Evolutionary conservation across 2,797 vertebrate genomes (phyloP), one percentile per base, ranked within the genome.

Genomic region (Ctenopoma multispine): DNA sequence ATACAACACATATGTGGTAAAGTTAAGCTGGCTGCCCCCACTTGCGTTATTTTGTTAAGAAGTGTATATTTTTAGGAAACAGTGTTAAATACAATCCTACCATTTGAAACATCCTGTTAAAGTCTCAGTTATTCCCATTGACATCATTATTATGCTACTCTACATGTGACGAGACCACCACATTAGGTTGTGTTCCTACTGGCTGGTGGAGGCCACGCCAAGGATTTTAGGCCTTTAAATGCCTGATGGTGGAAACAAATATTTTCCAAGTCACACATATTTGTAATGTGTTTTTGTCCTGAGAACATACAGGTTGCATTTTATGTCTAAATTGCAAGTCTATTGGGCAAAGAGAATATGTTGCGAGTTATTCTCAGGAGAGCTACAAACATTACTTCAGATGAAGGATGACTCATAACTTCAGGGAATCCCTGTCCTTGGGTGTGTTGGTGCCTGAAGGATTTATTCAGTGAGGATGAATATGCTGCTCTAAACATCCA

Each of bases 381-480:
- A 77, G 51, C 63, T 51, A 41, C 68, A 83, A 79, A 69, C 69
- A 67, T 61, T 31, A 41, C 64, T 84, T 72, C 61, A 53, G 69
- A 69, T 34, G 72, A 72, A 77, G 76, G 81, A 77, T 58, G 47
- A 38, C 56, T 65, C 51, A 57, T 76, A 78, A 82, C 86, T 74
- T 82, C 53, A 73, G 84, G 84, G 83, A 82, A 83, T 90, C 81
- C 86, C 82, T 85, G 84, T 89, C 90, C 85, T 89, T 91, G 79
- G 83, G 54, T 75, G 43, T 55, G 61, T 75, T 75, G 87, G 80
- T 75, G 82, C 85, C 79, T 90, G 89, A 93, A 88, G 83, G 86
- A 92, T 93, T 85, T 77, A 80, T 87, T 81, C 80, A 80, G 81
- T 4, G 73, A 78, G 73, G 89, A 91, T 90, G 86, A 92, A 91